These are phyloP conservation scores for Heliothis virescens DNA, from an alignment of 1,140 invertebrate species.

Conservation along the genomic window DNA sequence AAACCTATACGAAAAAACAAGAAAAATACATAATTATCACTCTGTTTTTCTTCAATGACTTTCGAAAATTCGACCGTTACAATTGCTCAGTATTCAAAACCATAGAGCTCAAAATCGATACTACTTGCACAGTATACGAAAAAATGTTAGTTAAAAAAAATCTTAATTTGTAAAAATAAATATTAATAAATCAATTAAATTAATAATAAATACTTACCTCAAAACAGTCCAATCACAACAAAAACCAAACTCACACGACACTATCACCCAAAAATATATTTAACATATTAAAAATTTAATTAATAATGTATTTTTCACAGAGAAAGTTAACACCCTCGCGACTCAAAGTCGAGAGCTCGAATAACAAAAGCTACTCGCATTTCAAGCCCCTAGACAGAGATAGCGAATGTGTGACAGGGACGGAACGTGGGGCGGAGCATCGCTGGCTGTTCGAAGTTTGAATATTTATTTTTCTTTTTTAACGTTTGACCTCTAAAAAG, in stretches of 20 bases:
- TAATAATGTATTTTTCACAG: conserved; percentile 30
- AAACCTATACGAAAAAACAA: too few species aligned
- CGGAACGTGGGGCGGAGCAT: conserved; percentile 68
- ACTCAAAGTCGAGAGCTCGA: conserved; percentile 67
- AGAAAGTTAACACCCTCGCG: conserved; percentile 68
- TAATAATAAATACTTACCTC: neutral
- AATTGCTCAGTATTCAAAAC: too few species aligned
- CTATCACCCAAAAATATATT: conserved; percentile 10
- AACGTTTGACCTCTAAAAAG: conserved; percentile 51
- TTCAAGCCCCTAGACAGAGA: conserved; percentile 68
- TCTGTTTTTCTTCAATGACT: too few species aligned
- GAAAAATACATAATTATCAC: too few species aligned
- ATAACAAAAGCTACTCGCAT: conserved; percentile 75
- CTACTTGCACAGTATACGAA: too few species aligned
- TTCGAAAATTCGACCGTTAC: too few species aligned
- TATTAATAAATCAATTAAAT: neutral
- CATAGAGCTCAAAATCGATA: too few species aligned
- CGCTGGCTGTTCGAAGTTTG: conserved; percentile 55
- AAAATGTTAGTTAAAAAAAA: too few species aligned
- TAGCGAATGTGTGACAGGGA: conserved; percentile 58
- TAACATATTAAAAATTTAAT: conserved; percentile 22
- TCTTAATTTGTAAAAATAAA: too few species aligned
- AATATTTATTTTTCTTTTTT: conserved; percentile 65
- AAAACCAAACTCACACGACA: conserved; percentile 7
- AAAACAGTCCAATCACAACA: conserved; percentile 3